Conservation (phyloP, 2,888 invertebrate species). For the Abrostola tripartita region DNA sequence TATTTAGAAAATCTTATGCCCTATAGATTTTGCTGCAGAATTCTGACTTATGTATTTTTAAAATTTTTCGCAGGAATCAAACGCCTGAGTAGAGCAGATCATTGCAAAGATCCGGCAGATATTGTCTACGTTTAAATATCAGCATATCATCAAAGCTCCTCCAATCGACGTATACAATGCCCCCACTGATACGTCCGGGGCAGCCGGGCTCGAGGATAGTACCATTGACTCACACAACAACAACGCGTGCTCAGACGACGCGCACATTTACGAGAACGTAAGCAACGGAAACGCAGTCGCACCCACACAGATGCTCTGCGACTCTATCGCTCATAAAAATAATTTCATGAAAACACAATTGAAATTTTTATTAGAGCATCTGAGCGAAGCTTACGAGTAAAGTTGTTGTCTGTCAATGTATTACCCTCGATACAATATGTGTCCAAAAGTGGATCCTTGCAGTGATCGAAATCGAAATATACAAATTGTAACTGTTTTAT, state of each 20-base stretch:
- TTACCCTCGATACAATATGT: constrained; percentile 84
- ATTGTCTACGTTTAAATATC: constrained; percentile 92
- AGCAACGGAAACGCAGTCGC: constrained; percentile 85
- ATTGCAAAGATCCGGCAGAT: constrained; percentile 94
- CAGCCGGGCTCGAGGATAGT: constrained; percentile 77
- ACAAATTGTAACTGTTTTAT: constrained; percentile 83
- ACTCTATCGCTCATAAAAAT: constrained; percentile 85
- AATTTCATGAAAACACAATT: constrained; percentile 85
- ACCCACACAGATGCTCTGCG: constrained; percentile 82
- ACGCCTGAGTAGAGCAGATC: constrained; percentile 96
- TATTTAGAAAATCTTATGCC: constrained; percentile 56
- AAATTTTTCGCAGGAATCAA: constrained; percentile 92
- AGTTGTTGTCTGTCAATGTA: constrained; percentile 78
- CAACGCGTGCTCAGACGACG: constrained; percentile 65
- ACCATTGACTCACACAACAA: constrained; percentile 80
- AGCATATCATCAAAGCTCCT: constrained; percentile 88
- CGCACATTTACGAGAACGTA: constrained; percentile 77
- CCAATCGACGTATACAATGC: constrained; percentile 85
- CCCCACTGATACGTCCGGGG: constrained; percentile 74
- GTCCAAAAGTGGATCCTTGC: constrained; percentile 87
- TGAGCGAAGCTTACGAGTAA: constrained; percentile 91
- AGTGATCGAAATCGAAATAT: constrained; percentile 86
- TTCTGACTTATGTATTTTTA: constrained; percentile 79
- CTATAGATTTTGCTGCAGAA: constrained; percentile 69
- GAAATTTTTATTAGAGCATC: constrained; percentile 90